Evolutionary conservation across 2,888 invertebrate species (phyloP).

Genomic region (Plagiodera versicolora): DNA sequence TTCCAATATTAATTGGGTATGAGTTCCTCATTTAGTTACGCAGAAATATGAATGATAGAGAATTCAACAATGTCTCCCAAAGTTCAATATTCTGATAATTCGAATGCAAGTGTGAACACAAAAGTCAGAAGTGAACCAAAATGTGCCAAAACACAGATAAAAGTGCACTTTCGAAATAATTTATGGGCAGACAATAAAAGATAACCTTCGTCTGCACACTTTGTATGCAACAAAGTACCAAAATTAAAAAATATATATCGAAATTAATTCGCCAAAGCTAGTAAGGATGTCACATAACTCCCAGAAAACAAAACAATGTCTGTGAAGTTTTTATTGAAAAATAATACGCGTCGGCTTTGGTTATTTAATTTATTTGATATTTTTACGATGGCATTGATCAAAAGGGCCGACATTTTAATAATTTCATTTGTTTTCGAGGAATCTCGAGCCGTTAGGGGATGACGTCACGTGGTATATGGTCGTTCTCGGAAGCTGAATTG

Average conservation of each 20-base stretch:
- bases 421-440: constrained; percentile 44
- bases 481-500: constrained; percentile 13
- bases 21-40: too few species aligned
- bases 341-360: constrained; percentile 31
- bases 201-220: constrained; percentile 6
- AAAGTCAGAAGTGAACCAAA: background rate
- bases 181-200: constrained; percentile 9
- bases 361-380: constrained; percentile 43
- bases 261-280: constrained; percentile 27
- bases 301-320: constrained; percentile 30
- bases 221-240: constrained; percentile 29
- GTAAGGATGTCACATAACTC: constrained; percentile 38
- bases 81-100: background rate
- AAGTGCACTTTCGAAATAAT: background rate
- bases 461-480: constrained; percentile 14
- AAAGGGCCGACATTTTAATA: constrained; percentile 45
- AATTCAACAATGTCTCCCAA: background rate
- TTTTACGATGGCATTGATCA: constrained; percentile 45
- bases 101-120: background rate
- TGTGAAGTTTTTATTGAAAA: constrained; percentile 37
- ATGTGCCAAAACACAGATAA: constrained; percentile 2
- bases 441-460: constrained; percentile 17
- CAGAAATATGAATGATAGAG: background rate
- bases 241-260: constrained; percentile 25
- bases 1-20: too few species aligned